phyloP scores from a whole-genome alignment of 2,888 invertebrate genomes.

The Strigamia maritima region DNA sequence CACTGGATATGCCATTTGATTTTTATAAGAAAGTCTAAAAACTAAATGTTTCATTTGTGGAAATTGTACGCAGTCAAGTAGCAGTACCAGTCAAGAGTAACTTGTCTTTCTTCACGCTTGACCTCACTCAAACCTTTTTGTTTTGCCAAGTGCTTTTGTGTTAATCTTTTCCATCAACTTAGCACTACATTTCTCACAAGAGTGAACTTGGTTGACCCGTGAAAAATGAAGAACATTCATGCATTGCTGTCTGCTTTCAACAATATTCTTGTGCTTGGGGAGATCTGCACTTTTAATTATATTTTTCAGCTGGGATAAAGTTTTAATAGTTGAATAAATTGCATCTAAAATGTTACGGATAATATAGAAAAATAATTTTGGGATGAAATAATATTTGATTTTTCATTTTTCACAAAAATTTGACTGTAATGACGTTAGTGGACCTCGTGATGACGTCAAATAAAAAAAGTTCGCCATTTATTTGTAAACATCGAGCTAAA shows the following conservation, averaged over 20 bases:
- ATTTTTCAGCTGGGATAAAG: background rate
- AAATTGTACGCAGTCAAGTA: too few relatives aligned
- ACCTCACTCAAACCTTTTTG: constrained; percentile 12
- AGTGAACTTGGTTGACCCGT: background rate
- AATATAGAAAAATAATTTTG: background rate
- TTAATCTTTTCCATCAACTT: constrained; percentile 27
- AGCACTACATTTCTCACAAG: background rate
- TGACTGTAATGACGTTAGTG: too few relatives aligned
- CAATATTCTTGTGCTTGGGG: background rate
- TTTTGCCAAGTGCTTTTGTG: background rate
- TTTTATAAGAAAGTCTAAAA: background rate
- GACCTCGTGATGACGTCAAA: too few relatives aligned
- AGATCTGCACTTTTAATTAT: background rate
- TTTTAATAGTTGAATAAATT: background rate
- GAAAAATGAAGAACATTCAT: background rate
- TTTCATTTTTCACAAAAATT: too few relatives aligned
- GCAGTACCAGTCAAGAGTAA: background rate
- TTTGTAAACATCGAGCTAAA: too few relatives aligned
- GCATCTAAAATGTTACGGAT: background rate
- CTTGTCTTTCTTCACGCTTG: constrained; percentile 12
- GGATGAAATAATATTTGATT: too few relatives aligned
- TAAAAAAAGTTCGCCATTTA: too few relatives aligned
- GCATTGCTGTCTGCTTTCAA: background rate
- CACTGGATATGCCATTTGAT: background rate
- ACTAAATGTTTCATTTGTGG: too few relatives aligned